phyloP scores from a whole-genome alignment of 1,140 invertebrate genomes.

The Lucilia sericata region DNA sequence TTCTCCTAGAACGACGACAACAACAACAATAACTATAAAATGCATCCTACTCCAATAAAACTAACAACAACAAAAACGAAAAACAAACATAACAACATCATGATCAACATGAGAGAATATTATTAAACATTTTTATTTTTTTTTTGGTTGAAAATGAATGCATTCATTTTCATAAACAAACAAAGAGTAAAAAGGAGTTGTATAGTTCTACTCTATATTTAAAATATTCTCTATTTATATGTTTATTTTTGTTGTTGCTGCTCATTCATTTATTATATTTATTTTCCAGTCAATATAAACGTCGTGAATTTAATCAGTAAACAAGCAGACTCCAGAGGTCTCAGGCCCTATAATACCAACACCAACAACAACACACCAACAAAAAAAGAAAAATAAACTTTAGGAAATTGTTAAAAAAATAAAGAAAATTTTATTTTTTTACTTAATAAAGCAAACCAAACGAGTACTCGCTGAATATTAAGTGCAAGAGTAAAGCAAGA shows the following conservation, averaged over 20 bases:
- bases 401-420: background rate
- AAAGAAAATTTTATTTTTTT: no score
- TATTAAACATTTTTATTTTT: no score
- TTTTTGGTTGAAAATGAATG: no score
- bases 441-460: no score
- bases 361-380: background rate
- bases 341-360: background rate
- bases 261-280: slow-evolving; percentile 48
- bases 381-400: background rate
- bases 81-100: background rate
- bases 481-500: background rate
- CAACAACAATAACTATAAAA: background rate
- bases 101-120: no score
- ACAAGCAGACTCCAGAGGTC: slow-evolving; percentile 16
- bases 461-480: background rate
- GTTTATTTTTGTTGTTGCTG: slow-evolving; percentile 3
- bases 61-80: background rate
- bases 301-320: slow-evolving; percentile 49
- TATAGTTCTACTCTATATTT: background rate
- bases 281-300: slow-evolving; percentile 52
- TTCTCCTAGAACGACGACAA: background rate
- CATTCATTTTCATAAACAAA: no score
- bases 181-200: no score
- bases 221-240: background rate
- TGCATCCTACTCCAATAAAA: background rate